Conservation (phyloP, 2,888 invertebrate genomes). For the Cremastinae sp. region DNA sequence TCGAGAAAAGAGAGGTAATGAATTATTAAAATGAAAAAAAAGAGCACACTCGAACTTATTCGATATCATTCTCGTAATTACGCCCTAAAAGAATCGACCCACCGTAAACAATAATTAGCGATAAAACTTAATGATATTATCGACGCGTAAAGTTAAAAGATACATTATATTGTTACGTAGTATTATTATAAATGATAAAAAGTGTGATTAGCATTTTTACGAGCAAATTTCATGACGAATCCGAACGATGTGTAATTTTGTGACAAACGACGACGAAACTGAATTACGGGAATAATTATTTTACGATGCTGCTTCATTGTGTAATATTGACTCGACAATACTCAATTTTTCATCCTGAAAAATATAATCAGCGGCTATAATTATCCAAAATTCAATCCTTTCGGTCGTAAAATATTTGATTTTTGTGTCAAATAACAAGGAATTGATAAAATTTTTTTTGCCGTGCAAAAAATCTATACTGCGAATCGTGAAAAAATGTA, state of each 20-base stretch:
- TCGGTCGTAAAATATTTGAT: too few species aligned
- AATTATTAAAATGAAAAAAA: conserved; percentile 21
- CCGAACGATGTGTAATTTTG: conserved; percentile 46
- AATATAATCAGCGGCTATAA: too few species aligned
- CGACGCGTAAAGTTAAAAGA: conserved; percentile 70
- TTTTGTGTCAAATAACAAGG: too few species aligned
- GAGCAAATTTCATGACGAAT: conserved; percentile 55
- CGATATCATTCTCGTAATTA: conserved; percentile 69
- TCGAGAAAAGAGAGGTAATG: conserved; percentile 34
- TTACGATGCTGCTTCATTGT: too few species aligned
- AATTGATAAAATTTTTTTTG: too few species aligned
- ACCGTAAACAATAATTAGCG: conserved; percentile 72
- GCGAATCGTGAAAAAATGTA: neutral
- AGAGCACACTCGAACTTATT: conserved; percentile 60
- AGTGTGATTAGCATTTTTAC: conserved; percentile 72
- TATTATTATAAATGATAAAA: conserved; percentile 65
- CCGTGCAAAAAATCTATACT: too few species aligned
- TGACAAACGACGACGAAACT: conserved; percentile 48
- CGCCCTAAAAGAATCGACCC: conserved; percentile 63
- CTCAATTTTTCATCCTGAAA: too few species aligned
- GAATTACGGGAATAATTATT: conserved; percentile 6
- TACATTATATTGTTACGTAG: conserved; percentile 64
- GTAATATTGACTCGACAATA: too few species aligned
- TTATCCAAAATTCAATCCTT: neutral
- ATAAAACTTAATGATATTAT: conserved; percentile 68